Percentiles rank a stretch among this genome's conserved stretches.
phyloP scores from a whole-genome alignment of 2,888 invertebrate species.

The Rhynchonema sp. region DNA sequence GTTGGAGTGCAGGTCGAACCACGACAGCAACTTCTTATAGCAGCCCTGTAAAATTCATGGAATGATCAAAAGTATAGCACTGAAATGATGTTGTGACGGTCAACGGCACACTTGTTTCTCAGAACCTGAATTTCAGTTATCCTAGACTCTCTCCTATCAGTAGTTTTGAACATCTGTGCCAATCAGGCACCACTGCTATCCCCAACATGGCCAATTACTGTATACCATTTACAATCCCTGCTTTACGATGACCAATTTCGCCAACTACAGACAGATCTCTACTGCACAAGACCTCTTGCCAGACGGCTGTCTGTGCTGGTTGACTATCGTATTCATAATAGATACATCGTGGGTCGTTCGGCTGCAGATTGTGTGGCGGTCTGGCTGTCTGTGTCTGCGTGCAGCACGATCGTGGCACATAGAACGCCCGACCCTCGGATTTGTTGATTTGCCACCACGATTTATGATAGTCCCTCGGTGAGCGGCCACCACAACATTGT shows the following conservation, averaged over 20 bases:
- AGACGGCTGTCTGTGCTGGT: neutral
- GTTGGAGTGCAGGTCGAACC: neutral
- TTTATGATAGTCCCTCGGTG: neutral
- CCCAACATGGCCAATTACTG: too few species aligned
- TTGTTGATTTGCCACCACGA: slow-evolving; percentile 1
- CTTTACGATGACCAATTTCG: neutral
- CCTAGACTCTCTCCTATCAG: too few species aligned
- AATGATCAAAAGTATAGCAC: neutral
- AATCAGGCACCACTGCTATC: too few species aligned
- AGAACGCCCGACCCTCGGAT: neutral
- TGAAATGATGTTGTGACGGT: too few species aligned
- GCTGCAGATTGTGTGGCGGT: neutral
- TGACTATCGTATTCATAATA: neutral
- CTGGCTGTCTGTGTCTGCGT: neutral
- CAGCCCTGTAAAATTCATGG: slow-evolving; percentile 1
- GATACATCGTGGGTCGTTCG: neutral
- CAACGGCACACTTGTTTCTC: too few species aligned
- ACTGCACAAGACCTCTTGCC: neutral
- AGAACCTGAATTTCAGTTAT: too few species aligned
- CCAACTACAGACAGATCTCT: neutral
- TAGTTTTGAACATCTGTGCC: too few species aligned
- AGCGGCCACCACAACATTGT: neutral
- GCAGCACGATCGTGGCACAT: neutral
- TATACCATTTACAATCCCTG: too few species aligned
- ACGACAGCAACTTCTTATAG: neutral